Percentiles rank a stretch among this genome's conserved stretches.
phyloP scores from a whole-genome alignment of 2,888 invertebrate species.

The Drosophila basisetae region DNA sequence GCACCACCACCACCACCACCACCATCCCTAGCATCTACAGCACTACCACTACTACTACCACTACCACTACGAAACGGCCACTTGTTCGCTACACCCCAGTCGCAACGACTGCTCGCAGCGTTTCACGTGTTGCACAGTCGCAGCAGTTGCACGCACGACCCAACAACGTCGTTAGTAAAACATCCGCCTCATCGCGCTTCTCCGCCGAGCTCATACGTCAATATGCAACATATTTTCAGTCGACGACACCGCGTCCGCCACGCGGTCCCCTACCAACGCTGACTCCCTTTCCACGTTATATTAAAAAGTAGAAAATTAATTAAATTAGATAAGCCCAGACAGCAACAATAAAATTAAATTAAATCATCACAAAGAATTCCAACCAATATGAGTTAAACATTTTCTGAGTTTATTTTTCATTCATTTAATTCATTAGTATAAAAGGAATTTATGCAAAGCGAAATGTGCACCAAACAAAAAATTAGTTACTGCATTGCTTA shows the following conservation, averaged over 20 bases:
- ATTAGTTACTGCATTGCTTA: neutral
- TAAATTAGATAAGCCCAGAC: constrained; percentile 53
- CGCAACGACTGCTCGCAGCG: constrained; percentile 13
- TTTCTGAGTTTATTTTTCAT: constrained; percentile 14
- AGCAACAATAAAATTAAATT: constrained; percentile 54
- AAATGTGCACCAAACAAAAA: constrained; percentile 6
- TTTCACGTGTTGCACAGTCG: constrained; percentile 27
- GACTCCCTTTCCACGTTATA: constrained; percentile 73
- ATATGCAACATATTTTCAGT: constrained; percentile 68
- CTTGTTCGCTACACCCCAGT: constrained; percentile 8
- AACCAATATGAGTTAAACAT: constrained; percentile 26
- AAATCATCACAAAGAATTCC: constrained; percentile 30
- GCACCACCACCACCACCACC: neutral
- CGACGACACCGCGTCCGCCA: constrained; percentile 65
- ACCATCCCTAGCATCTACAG: constrained; percentile 14
- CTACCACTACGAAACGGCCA: constrained; percentile 42
- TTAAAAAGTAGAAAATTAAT: constrained; percentile 60
- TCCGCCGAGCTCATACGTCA: constrained; percentile 52
- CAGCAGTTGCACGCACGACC: constrained; percentile 22
- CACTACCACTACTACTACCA: constrained; percentile 1
- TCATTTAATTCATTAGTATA: constrained; percentile 28
- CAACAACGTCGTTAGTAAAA: constrained; percentile 23
- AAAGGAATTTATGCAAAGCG: constrained; percentile 19
- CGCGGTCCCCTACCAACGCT: constrained; percentile 77
- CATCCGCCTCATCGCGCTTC: constrained; percentile 27